Evolutionary conservation across 1,140 invertebrate genomes (phyloP).

Genomic region (Cataglyphis hispanica): DNA sequence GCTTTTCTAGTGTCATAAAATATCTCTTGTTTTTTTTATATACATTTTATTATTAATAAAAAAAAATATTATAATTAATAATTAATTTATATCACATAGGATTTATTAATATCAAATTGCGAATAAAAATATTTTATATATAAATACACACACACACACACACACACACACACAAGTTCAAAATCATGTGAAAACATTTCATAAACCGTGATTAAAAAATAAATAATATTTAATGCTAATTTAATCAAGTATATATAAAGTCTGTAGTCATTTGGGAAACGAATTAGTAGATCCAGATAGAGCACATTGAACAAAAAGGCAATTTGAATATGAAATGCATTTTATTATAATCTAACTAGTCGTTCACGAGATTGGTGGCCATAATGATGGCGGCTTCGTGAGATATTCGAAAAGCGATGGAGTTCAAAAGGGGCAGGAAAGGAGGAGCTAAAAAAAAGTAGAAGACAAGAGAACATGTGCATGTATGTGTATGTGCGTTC

Average conservation of each 20-base stretch:
- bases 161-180: background rate
- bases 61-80: background rate
- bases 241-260: background rate
- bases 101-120: background rate
- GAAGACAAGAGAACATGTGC: conserved; percentile 55
- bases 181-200: background rate
- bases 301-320: conserved; percentile 24
- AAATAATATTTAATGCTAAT: background rate
- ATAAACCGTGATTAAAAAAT: background rate
- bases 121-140: conserved; percentile 7
- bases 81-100: background rate
- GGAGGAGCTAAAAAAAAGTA: conserved; percentile 74
- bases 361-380: conserved; percentile 66
- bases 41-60: background rate
- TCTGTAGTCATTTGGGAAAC: background rate
- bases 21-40: background rate
- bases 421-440: conserved; percentile 64
- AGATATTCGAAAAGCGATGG: conserved; percentile 78
- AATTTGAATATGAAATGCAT: conserved; percentile 68
- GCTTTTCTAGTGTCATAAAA: conserved; percentile 2
- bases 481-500: background rate
- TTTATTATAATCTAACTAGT: conserved; percentile 66
- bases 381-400: conserved; percentile 79
- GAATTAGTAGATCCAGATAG: background rate
- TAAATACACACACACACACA: background rate